Percentiles rank a stretch among this genome's conserved stretches.
These are phyloP conservation scores for Bergia puertoricense DNA, from an alignment of 92 coral and sea anemone species.

Conservation along the genomic window DNA sequence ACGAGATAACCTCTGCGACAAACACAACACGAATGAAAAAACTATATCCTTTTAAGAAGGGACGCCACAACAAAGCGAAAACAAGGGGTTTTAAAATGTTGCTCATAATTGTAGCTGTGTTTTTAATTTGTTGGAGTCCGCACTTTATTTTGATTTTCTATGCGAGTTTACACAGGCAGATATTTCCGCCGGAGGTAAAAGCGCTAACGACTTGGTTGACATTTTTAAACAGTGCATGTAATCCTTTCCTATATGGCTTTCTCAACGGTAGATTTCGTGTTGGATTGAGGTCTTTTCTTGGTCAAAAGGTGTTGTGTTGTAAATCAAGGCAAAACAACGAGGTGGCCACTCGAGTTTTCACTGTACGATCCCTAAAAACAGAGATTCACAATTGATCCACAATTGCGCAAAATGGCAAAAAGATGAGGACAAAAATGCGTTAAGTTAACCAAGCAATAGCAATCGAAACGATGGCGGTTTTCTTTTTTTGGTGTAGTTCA, in stretches of 20 bases:
- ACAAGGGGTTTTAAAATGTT: constrained; percentile 88
- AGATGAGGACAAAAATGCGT: neutral
- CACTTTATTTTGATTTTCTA: constrained; percentile 79
- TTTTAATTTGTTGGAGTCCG: constrained; percentile 86
- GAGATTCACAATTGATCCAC: neutral
- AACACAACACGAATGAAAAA: constrained; percentile 52
- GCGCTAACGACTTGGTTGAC: constrained; percentile 70
- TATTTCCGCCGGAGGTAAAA: constrained; percentile 63
- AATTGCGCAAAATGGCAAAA: neutral
- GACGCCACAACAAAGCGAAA: constrained; percentile 48
- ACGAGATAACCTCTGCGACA: constrained; percentile 82
- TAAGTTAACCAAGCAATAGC: neutral
- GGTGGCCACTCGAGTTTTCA: constrained; percentile 24
- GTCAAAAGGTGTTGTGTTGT: constrained; percentile 66
- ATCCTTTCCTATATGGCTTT: constrained; percentile 87
- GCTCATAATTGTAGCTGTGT: constrained; percentile 70
- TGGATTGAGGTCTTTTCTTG: constrained; percentile 58
- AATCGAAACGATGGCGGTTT: neutral
- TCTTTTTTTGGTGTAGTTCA: neutral
- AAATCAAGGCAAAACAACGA: constrained; percentile 44
- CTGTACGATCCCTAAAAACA: constrained; percentile 41
- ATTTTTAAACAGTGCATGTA: constrained; percentile 75
- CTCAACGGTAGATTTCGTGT: constrained; percentile 77
- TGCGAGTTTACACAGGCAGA: constrained; percentile 56
- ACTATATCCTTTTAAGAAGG: constrained; percentile 8